phyloP scores from a whole-genome alignment of 2,113 vertebrate species.

The Rhodinocichla rosea region DNA sequence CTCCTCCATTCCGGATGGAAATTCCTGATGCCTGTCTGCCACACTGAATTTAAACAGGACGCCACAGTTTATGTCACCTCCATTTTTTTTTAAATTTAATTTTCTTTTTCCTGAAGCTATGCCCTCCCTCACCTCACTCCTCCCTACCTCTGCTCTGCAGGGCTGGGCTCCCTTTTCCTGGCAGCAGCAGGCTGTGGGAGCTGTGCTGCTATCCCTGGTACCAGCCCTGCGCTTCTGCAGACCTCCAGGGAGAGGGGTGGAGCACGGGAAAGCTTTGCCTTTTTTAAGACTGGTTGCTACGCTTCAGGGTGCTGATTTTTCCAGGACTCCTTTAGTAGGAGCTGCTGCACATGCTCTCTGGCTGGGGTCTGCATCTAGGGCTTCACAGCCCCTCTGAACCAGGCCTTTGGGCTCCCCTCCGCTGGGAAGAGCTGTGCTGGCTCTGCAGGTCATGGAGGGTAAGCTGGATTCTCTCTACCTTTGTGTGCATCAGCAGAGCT shows the following conservation, averaged over 20 bases:
- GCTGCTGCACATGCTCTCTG: background rate
- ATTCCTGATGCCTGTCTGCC: background rate
- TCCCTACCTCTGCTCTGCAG: background rate
- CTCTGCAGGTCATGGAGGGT: constrained; percentile 60
- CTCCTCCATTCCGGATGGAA: background rate
- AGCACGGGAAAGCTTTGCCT: background rate
- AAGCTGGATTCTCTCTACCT: constrained; percentile 66
- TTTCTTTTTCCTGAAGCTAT: background rate
- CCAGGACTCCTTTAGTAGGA: background rate
- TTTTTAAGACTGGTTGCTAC: background rate
- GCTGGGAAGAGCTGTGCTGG: constrained; percentile 3
- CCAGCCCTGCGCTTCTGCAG: background rate
- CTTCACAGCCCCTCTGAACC: background rate
- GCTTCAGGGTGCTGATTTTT: background rate
- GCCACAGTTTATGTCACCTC: background rate
- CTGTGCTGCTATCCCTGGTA: background rate
- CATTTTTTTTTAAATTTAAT: background rate
- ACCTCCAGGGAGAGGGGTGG: background rate
- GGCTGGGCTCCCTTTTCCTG: background rate
- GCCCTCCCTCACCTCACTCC: background rate
- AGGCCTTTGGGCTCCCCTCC: accelerated
- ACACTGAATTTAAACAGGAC: background rate
- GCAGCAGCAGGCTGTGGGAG: background rate
- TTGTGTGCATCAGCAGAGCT: constrained; percentile 60
- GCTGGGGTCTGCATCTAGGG: background rate